Evolutionary conservation across 2,797 vertebrate species (phyloP), one percentile per base, ranked within the genome.

Genomic region (Esox masquinongy): DNA sequence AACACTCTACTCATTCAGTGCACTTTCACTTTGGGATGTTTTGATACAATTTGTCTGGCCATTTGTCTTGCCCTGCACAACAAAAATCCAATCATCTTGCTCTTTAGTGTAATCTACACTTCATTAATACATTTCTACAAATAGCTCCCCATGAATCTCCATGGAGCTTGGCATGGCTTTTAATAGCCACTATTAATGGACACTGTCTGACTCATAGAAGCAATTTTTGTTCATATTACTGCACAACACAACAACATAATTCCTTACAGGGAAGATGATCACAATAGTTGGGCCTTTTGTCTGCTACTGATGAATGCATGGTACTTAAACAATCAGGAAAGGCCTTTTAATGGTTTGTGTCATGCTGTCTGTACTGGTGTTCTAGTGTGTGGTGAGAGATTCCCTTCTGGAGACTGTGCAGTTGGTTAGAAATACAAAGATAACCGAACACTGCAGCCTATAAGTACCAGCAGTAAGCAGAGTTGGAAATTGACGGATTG

Each of bases 41-140:
- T 80, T 8, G 5, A 5, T 39, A 39, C 2, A 39, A 39, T 39
- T 39, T 47, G 43, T 47, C 43, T 47, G 43, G 43, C 70, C 61
- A 49, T 67, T 17, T 31, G 70, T 83, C 47, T 68, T 53, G 34
- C 5, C 19, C 17, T 74, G 68, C 78, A 73, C 34, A 61, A 31
- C 68, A 70, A 72, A 56, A 47, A 8, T 47, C 43, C 43, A 47
- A 47, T 47, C 12, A 14, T 5, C 43, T 47, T 14, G 43, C 64
- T 34, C 77, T 70, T 36, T 5, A 59, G 80, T 84, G 86, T 83
- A 78, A 61, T 79, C 80, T 81, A 59, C 70, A 19, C 63, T 71
- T 79, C 80, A 87, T 87, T 87, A 76, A 85, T 87, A 85, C 70
- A 72, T 77, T 82, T 72, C 53, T 79, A 59, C 73, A 85, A 85